Base-by-base conservation (phyloP, 2,888 invertebrate genomes). In the Drosophila paranaensis region DNA sequence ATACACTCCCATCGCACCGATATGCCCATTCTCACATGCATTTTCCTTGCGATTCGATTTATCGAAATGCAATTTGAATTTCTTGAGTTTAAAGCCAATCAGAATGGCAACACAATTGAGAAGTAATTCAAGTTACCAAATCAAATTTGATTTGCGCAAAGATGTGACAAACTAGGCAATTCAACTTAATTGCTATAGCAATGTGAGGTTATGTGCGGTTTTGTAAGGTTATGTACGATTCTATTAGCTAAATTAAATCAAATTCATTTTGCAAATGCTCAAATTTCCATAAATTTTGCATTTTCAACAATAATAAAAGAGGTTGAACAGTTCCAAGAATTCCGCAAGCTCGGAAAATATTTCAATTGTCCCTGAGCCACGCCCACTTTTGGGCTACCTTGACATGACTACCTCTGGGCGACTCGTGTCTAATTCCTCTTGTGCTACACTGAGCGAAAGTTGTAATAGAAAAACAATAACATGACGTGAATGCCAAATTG, bases 401-500 rank as follows among this genome's bases (percentile, higher is more conserved):
- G 20, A 20, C 20, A 20, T 20, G 20, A 20, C 20, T 20, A 20
- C 20, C 20, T 40, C 9, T 6, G 1, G 0, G 14, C 14, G 9
- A 6, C 0, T 13, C 10, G 6, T 11, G 48, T 30, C 11, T 6
- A 48, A 48, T 48, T 16, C 11, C 4, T n/a, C 14, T 46, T n/a
- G 14, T n/a, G 45, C 45, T 48, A 48, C 48, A 33, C 48, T 50
- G 48, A 33, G 48, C 30, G 48, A 48, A 30, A 48, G 2, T 9
- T 48, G 48, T n/a, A n/a, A n/a, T 50, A 33, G 50, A 13, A 33
- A 11, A 33, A 11, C 30, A 50, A 50, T 16, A 50, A 16, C 48
- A 50, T 16, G 50, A 50, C 2, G 35, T 50, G 33, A 50, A 50
- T 50, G 48, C 30, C 6, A 50, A 50, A 50, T 20, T 50, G 27